These are phyloP conservation scores for Thryonomys swinderianus DNA, from an alignment of 2,113 vertebrate genomes.

Conservation along the genomic window DNA sequence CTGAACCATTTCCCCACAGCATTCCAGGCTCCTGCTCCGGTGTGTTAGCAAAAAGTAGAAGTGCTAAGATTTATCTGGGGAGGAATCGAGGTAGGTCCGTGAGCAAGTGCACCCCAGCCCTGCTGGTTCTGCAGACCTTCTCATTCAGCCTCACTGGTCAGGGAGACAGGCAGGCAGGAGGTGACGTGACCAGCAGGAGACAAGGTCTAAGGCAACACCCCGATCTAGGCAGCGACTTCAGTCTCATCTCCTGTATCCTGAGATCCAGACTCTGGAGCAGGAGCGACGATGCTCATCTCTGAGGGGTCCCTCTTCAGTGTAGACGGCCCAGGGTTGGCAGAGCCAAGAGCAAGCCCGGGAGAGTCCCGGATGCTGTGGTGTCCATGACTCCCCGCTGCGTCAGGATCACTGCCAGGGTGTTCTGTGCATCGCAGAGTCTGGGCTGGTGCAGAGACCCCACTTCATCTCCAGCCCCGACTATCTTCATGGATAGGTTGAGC, in stretches of 20 bases:
- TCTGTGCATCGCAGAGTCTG: background rate
- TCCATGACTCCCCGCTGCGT: background rate
- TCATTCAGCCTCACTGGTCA: no score
- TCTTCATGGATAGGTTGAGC: background rate
- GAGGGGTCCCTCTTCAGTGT: accelerated
- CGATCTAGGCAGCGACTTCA: background rate
- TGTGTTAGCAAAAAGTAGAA: background rate
- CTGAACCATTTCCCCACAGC: background rate
- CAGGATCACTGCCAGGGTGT: background rate
- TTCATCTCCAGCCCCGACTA: background rate
- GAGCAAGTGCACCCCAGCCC: background rate
- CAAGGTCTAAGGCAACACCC: background rate
- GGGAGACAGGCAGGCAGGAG: background rate
- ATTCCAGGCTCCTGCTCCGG: background rate
- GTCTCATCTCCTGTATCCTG: accelerated
- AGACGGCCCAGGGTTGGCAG: background rate
- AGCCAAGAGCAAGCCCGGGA: background rate
- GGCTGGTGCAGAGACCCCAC: background rate
- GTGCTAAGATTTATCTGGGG: background rate
- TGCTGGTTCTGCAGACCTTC: background rate
- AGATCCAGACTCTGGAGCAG: background rate
- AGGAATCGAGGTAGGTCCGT: background rate
- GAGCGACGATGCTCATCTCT: background rate
- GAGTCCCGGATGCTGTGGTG: background rate
- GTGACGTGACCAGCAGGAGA: background rate